Evolutionary conservation across 1,140 invertebrate genomes (phyloP).

Genomic region (Piezodorus guildinii): DNA sequence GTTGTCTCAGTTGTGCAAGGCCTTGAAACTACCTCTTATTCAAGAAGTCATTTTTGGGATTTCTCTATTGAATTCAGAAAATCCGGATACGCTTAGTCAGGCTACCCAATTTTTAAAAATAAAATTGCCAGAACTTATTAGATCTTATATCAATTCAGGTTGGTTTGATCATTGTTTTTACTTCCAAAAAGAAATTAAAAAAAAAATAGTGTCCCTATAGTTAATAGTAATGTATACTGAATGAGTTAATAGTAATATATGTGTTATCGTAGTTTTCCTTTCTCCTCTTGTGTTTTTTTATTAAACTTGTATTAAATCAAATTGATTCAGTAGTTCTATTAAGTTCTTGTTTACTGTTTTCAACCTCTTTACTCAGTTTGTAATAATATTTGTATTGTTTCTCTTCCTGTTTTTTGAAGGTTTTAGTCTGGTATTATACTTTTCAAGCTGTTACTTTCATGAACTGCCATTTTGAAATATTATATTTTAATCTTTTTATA

Average conservation of each 20-base stretch:
- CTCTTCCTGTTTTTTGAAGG: background rate
- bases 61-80: constrained; percentile 65
- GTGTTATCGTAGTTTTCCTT: too few relatives aligned
- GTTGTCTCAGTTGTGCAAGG: constrained; percentile 67
- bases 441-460: too few relatives aligned
- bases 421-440: background rate
- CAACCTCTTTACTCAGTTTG: background rate
- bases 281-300: too few relatives aligned
- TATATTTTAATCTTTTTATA: constrained; percentile 14
- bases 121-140: constrained; percentile 71
- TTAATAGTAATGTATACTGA: too few relatives aligned
- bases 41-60: constrained; percentile 84
- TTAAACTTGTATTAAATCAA: too few relatives aligned
- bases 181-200: too few relatives aligned
- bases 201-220: too few relatives aligned
- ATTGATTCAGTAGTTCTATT: too few relatives aligned
- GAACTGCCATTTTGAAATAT: background rate
- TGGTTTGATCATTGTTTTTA: background rate
- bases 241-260: too few relatives aligned
- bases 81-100: constrained; percentile 55
- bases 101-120: constrained; percentile 66
- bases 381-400: background rate
- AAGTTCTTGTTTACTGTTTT: too few relatives aligned
- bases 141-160: constrained; percentile 69
- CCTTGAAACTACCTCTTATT: constrained; percentile 68